These are phyloP conservation scores for Sorex fumeus DNA, from an alignment of 2,113 vertebrate genomes.

Conservation along the genomic window DNA sequence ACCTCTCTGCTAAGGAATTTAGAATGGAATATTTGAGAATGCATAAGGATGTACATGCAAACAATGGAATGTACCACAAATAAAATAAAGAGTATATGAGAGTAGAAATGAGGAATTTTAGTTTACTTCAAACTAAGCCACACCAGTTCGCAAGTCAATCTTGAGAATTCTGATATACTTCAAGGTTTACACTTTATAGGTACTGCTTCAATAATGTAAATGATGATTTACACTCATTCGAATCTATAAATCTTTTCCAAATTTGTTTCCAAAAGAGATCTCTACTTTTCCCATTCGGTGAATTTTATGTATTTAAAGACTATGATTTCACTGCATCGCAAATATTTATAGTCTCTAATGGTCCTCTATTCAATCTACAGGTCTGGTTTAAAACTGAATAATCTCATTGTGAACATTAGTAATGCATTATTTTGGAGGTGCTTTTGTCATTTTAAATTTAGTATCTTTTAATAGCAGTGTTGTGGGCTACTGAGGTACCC, in stretches of 20 bases:
- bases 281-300: conserved; percentile 31
- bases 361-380: conserved; percentile 14
- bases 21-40: too few species aligned
- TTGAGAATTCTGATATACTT: conserved; percentile 40
- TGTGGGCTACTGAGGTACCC: conserved; percentile 24
- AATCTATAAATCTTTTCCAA: conserved; percentile 38
- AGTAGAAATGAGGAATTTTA: too few species aligned
- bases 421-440: background rate
- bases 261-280: conserved; percentile 10
- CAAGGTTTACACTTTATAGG: background rate
- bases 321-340: background rate
- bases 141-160: background rate
- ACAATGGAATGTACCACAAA: background rate
- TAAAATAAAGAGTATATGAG: background rate
- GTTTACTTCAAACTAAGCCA: background rate
- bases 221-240: conserved; percentile 25
- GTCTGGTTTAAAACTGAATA: conserved; percentile 39
- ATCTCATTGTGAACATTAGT: conserved; percentile 24
- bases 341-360: conserved; percentile 15
- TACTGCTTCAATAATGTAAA: conserved; percentile 10
- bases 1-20: too few species aligned
- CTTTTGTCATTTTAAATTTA: conserved; percentile 49
- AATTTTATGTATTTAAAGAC: background rate
- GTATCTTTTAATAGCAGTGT: conserved; percentile 9
- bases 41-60: too few species aligned